Conservation (phyloP, 1,140 invertebrate genomes). For the Melanaphis sacchari region DNA sequence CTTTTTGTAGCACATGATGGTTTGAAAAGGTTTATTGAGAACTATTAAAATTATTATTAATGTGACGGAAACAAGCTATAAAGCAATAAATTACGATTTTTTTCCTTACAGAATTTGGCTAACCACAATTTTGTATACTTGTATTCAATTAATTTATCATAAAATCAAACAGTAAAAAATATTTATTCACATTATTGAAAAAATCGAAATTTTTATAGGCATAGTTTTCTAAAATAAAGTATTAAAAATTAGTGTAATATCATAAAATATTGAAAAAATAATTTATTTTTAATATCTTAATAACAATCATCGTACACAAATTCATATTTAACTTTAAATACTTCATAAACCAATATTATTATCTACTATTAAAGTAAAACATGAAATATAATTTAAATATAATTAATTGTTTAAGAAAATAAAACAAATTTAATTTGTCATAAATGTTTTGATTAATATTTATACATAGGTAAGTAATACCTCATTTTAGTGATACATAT, state of each 20-base stretch:
- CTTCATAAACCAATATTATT: too few relatives aligned
- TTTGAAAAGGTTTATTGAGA: conserved; percentile 10
- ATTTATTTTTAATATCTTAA: neutral
- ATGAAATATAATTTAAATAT: too few relatives aligned
- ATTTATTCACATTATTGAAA: neutral
- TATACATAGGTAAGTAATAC: too few relatives aligned
- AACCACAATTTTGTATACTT: neutral
- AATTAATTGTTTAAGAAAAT: too few relatives aligned
- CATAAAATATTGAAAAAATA: neutral
- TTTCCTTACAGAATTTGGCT: neutral
- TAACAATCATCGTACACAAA: too few relatives aligned
- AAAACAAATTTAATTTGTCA: too few relatives aligned
- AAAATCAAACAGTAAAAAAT: neutral
- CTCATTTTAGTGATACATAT: neutral
- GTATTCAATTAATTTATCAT: neutral
- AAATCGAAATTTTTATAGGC: neutral
- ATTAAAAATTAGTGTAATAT: neutral
- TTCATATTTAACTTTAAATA: too few relatives aligned
- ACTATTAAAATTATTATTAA: conserved; percentile 40
- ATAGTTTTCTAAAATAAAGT: neutral
- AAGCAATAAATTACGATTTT: conserved; percentile 20
- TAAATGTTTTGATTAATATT: too few relatives aligned
- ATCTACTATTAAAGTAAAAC: too few relatives aligned
- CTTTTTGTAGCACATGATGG: neutral
- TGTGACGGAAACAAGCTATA: neutral